Base-by-base conservation (phyloP, 2,797 vertebrate genomes). In the Diceros bicornis region DNA sequence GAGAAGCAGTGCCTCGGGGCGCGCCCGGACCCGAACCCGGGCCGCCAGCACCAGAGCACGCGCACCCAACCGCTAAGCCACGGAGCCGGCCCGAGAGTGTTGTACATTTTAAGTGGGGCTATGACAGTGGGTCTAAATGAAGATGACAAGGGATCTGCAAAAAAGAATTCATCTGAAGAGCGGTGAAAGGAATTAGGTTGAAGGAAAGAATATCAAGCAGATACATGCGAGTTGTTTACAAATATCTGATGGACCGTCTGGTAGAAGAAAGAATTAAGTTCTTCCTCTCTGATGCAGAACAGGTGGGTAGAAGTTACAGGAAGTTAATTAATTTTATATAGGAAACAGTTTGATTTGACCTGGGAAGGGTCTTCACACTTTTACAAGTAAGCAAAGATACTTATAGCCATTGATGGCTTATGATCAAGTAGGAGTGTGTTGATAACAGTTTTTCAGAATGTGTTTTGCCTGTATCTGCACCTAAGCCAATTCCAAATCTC, bases 111-210 rank as follows among this genome's bases (percentile, higher is more conserved):
- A 64, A 66, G 17, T 75, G 57, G 72, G 6, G 16, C 55, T 41
- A 20, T 90, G n/a, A 84, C 21, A 77, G 23, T 44, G 44, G 50
- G 21, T 88, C 64, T 91, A 89, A 88, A 62, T 2, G n/a, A 91
- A 12, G 6, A 79, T 69, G 86, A 77, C 59, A 50, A 79, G 20
- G 27, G 47, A 77, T 68, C 20, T 21, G n/a, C 23, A 52, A 93
- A 88, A 89, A 81, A 77, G 8, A 79, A 86, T 23, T 78, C 74
- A 89, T 34, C 14, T 68, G 27, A 87, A 95, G 72, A 96, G 52
- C 89, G 3, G 12, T 17, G 14, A 57, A 41, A 88, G 41, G 41
- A 94, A 66, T 78, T 78, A 89, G 25, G 10, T 55, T n/a, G n/a
- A 79, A 89, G 64, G 74, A 71, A 85, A 71, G 74, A 86, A 41